Evolutionary conservation across 2,113 vertebrate species (phyloP).

Genomic region (Laticauda laticaudata): DNA sequence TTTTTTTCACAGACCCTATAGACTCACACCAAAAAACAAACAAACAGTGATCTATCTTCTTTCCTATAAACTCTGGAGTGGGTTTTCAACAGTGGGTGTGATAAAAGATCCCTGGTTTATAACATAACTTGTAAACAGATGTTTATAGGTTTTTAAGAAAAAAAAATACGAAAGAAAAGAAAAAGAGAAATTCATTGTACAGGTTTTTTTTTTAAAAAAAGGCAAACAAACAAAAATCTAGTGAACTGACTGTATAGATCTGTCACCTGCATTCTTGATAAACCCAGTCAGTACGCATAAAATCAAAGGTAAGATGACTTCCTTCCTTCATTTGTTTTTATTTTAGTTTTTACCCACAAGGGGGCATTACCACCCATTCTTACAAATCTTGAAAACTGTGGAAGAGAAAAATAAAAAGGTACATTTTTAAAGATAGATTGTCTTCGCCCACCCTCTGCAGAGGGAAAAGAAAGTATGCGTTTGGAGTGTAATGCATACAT

Average conservation of each 20-base stretch:
- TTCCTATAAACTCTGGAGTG: conserved; percentile 9
- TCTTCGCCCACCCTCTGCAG: conserved; percentile 19
- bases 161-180: neutral
- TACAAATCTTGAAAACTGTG: conserved; percentile 60
- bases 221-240: conserved; percentile 48
- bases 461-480: conserved; percentile 47
- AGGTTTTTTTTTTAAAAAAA: conserved; percentile 73
- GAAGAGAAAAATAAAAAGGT: conserved; percentile 68
- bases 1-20: conserved; percentile 30
- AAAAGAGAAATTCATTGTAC: conserved; percentile 73
- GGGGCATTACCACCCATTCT: conserved; percentile 70
- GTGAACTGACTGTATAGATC: conserved; percentile 52
- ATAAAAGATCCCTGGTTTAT: conserved; percentile 76
- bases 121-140: conserved; percentile 77
- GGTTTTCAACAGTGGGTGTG: conserved; percentile 49
- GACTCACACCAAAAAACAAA: conserved; percentile 5
- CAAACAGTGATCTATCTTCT: conserved; percentile 11
- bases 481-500: conserved; percentile 50
- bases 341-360: conserved; percentile 66
- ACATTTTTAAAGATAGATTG: conserved; percentile 74
- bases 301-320: conserved; percentile 65
- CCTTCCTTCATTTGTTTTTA: conserved; percentile 28
- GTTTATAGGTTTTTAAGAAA: conserved; percentile 74
- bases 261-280: conserved; percentile 65
- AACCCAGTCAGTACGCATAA: conserved; percentile 56